Base-by-base conservation (phyloP, 2,113 vertebrate genomes). In the Cyphomyrus discorhynchus region DNA sequence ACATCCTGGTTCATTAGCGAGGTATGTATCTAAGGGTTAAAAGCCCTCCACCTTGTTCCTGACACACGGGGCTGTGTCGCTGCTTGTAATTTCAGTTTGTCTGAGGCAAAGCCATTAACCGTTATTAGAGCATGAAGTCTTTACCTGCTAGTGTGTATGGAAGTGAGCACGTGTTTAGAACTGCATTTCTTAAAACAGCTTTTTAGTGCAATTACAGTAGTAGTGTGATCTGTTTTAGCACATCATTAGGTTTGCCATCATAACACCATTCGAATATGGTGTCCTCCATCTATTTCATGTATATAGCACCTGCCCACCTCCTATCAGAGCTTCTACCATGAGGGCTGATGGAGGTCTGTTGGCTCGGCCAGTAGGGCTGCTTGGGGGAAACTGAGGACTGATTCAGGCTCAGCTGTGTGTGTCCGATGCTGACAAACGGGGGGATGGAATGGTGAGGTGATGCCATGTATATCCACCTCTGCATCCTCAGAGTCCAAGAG, bases 111-210 rank as follows among this genome's bases (percentile, higher is more conserved):
- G 52, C 35, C 77, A 58, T 85, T 83, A 85, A 35, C 52, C n/a
- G 52, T 77, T 83, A 53, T 84, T 89, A 47, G 70, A 89, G 88
- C 50, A 74, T 89, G 88, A 82, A 89, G 88, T 42, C 88, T 56
- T 89, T 84, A 84, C 88, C 88, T 89, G 88, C 88, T 53, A 15
- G 31, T 47, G 27, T 89, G 66, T 52, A 52, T 52, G 47, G 35
- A 46, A 21, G 31, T 24, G 21, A 35, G 42, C 11, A 46, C 7
- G 42, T 89, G 19, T 21, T 47, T 19, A 3, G 89, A 21, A 80
- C 31, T 31, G 13, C 70, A 24, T 86, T 49, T 50, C 70, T 89
- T 53, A 45, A 70, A 45, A 49, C 74, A 42, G 35, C 82, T 89
- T 70, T 70, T 70, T 39, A 50, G 53, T 89, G 74, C 74, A 52